Conservation (phyloP, 2,113 vertebrate species). For the Neodon shergylaensis region DNA sequence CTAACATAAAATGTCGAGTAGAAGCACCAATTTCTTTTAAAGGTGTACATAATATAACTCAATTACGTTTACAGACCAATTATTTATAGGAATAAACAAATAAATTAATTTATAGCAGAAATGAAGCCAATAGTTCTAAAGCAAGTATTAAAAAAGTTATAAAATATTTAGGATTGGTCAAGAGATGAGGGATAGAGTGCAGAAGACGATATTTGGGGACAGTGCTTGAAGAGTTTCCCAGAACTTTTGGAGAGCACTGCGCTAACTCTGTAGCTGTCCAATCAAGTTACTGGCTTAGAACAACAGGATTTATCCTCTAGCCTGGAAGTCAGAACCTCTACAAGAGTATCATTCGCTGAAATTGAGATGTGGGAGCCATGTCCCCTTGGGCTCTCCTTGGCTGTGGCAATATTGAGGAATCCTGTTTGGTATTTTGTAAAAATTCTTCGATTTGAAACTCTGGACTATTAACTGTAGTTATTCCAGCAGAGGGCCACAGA, state of each 20-base stretch:
- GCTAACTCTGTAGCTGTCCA: not conserved
- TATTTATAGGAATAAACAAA: not conserved
- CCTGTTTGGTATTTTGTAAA: not conserved
- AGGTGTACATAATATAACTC: not conserved
- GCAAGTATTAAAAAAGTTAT: not conserved
- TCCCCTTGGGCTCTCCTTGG: not conserved
- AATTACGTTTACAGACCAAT: not conserved
- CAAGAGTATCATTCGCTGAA: not conserved
- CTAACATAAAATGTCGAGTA: not conserved
- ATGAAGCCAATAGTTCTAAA: not conserved
- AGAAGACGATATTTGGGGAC: not conserved
- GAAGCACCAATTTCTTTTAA: not conserved
- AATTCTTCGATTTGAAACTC: not conserved
- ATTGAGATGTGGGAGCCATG: not conserved
- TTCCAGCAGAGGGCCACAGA: not conserved
- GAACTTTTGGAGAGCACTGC: not conserved
- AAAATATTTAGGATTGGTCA: not conserved
- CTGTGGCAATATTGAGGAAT: not conserved
- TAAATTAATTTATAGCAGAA: not conserved
- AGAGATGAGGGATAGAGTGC: not conserved
- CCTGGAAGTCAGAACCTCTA: not conserved
- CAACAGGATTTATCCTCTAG: not conserved
- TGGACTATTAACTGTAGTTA: not conserved
- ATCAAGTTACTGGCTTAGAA: not conserved
- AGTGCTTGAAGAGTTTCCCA: not conserved